Evolutionary conservation across 2,113 vertebrate genomes (phyloP).

Genomic region (Stictonetta naevosa): DNA sequence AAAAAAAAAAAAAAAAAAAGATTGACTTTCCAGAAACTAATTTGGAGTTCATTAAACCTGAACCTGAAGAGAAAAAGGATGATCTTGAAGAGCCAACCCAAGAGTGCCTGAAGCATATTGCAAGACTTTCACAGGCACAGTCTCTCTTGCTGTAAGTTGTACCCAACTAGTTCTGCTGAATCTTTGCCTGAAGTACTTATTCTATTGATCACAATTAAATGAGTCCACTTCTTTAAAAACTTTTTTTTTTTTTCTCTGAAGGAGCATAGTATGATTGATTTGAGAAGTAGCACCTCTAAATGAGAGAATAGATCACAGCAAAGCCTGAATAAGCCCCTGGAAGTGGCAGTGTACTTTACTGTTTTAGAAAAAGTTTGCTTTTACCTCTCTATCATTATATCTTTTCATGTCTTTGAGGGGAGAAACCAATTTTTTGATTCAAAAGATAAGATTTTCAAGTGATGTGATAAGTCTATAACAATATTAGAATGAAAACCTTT

Average conservation of each 20-base stretch:
- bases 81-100: background rate
- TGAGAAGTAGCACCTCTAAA: background rate
- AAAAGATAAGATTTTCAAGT: background rate
- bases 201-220: background rate
- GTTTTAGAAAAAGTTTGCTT: background rate
- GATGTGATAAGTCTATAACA: background rate
- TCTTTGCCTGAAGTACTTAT: background rate
- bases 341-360: background rate
- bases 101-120: slow-evolving; percentile 66
- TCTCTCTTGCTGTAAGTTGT: slow-evolving; percentile 70
- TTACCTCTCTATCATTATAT: background rate
- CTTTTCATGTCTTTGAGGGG: background rate
- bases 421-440: background rate
- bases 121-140: slow-evolving; percentile 42
- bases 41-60: slow-evolving; percentile 54
- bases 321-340: background rate
- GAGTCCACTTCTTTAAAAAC: background rate
- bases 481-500: background rate
- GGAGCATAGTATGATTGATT: background rate
- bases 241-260: background rate
- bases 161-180: background rate
- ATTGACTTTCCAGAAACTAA: slow-evolving; percentile 67
- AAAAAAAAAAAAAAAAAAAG: too few relatives aligned
- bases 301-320: background rate
- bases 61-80: slow-evolving; percentile 23